Base-by-base conservation (phyloP, 2,797 vertebrate genomes). In the Brotula barbata region DNA sequence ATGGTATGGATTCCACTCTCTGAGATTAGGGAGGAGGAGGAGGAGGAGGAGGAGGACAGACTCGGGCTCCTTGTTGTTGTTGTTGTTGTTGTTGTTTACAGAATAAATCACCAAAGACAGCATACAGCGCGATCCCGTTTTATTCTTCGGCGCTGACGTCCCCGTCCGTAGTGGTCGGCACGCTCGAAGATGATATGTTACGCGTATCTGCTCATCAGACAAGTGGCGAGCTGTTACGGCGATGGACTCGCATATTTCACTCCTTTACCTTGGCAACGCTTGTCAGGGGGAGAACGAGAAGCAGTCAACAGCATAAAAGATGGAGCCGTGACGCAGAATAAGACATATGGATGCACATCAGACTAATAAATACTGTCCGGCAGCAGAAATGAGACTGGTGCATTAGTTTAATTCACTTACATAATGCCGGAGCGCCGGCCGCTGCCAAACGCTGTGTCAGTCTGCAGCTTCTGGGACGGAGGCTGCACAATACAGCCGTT, bases 361-460 rank as follows among this genome's bases (percentile, higher is more conserved):
- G 75, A 76, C 65, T 76, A 75, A 87, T 89, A 89, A 89, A 89
- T 81, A 84, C 34, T 69, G 74, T 77, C 75, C 75, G 63, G 65
- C 71, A 80, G 77, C 72, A 78, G 63, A 77, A 69, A 75, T 61
- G 66, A 84, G 85, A 85, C 62, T 68, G 77, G 77, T 85, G 83
- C 86, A 88, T 88, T 86, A 82, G 78, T 84, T 87, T 90, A 88
- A 90, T 90, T 83, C 78, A 87, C 78, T 85, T 79, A 79, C 63
- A 75, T 82, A 85, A 85, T 80, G 62, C 69, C 49, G 19, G 57
- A 54, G 62, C 75, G 59, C 58, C 64, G 64, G 68, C 66, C 46
- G 43, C 48, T 83, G 85, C 78, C 85, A 88, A 79, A 73, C 71
- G 81, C 72, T 69, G 66, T 71, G 61, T 77, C 76, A 75, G 58